Evolutionary conservation across 2,797 vertebrate genomes (phyloP).

Genomic region (Anisognathus igniventris): DNA sequence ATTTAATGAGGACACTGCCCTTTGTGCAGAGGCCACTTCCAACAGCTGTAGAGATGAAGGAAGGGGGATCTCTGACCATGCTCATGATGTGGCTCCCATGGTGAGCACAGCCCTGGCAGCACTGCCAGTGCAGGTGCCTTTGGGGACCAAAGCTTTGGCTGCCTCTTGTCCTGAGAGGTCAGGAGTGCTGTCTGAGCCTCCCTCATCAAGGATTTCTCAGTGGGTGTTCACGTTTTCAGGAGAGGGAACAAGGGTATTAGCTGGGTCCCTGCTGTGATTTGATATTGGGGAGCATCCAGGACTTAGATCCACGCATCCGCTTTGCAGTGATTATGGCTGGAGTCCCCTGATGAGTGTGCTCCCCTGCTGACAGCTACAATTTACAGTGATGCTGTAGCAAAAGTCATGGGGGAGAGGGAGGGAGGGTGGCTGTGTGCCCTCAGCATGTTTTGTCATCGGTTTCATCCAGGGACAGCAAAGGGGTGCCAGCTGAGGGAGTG

Average conservation of each 20-base stretch:
- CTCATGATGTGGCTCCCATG: fast-evolving
- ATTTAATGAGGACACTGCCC: constrained; percentile 46
- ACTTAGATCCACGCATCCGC: not conserved
- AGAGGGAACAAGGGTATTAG: constrained; percentile 18
- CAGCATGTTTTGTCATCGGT: not conserved
- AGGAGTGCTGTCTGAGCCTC: not conserved
- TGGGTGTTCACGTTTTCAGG: not conserved
- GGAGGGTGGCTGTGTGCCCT: not conserved
- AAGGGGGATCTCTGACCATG: not conserved
- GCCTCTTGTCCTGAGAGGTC: not conserved
- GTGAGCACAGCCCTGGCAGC: fast-evolving
- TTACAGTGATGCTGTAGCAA: not conserved
- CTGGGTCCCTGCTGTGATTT: not conserved
- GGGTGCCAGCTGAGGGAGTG: not conserved
- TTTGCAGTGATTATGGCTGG: not conserved
- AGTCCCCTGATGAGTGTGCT: not conserved
- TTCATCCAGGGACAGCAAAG: not conserved
- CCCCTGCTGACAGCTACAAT: not conserved
- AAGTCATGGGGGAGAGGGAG: not conserved
- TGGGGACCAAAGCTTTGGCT: not conserved
- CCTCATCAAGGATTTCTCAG: not conserved
- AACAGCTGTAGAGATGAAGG: constrained; percentile 49
- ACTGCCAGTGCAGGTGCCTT: not conserved
- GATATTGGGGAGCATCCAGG: constrained; percentile 22
- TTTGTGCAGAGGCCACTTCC: not conserved